Evolutionary conservation across 2,797 vertebrate species (phyloP), one percentile per base, ranked within the genome.

Genomic region (Coccyzus lansbergi): DNA sequence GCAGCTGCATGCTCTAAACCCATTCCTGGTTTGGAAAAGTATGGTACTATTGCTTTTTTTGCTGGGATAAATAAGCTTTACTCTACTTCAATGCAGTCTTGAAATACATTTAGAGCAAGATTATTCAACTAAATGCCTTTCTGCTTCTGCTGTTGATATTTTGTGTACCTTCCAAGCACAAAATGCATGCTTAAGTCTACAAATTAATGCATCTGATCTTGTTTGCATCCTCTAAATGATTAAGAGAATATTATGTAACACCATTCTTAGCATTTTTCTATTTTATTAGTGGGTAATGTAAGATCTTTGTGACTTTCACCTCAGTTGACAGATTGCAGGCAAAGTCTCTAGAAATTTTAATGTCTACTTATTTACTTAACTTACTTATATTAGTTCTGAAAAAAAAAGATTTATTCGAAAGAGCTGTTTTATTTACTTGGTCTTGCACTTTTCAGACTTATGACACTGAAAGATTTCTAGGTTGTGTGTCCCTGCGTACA

Each of bases 191-290:
- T 87, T 52, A 64, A 52, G 16, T 89, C 44, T 65, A 78, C 63
- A 92, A 68, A 83, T 91, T 78, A 92, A 92, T 93, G 59, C n/a
- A 64, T 31, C 17, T 10, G 7, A 5, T 59, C 70, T 93, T 88
- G 38, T 72, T 88, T 64, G 51, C 15, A 82, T 13, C 12, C 25
- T 72, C 83, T 94, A 84, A 81, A 76, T 77, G 71, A 80, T 22
- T 60, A 38, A 55, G 34, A 72, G 34, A 92, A 88, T 34, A n/a
- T 26, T 64, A 92, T 92, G 51, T 87, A 67, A 68, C 28, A 52
- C 26, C 24, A 51, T 72, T 64, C 33, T 25, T 79, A 85, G 1
- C 4, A 85, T 86, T 94, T 81, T 94, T 83, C 76, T 86, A 17
- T 65, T 94, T 95, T 90, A 83, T 86, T 94, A 77, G 25, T 55